Conservation (phyloP, 2,797 vertebrate genomes). For the Tadarida brasiliensis region DNA sequence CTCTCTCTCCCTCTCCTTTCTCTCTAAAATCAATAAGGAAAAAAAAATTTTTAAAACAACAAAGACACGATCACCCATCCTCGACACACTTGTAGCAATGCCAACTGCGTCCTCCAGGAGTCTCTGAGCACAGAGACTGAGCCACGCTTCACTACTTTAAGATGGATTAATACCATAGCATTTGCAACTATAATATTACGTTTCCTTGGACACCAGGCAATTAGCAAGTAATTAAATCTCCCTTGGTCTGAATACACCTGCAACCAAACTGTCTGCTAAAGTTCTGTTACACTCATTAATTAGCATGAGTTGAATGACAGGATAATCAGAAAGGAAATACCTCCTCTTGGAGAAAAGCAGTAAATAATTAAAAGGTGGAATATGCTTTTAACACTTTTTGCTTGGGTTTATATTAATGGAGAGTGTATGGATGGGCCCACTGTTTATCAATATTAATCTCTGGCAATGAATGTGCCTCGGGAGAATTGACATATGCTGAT, state of each 20-base stretch:
- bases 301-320: constrained; percentile 79
- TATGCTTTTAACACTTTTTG: constrained; percentile 40
- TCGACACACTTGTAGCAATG: constrained; percentile 29
- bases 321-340: constrained; percentile 78
- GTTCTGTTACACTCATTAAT: constrained; percentile 77
- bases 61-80: background rate
- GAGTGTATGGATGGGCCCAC: background rate
- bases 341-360: constrained; percentile 54
- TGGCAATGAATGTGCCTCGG: background rate
- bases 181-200: constrained; percentile 75
- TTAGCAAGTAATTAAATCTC: constrained; percentile 84
- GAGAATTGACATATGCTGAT: background rate
- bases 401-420: constrained; percentile 8
- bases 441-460: constrained; percentile 58
- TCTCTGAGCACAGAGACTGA: constrained; percentile 16
- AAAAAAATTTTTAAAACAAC: no score
- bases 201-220: constrained; percentile 80
- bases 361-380: constrained; percentile 51
- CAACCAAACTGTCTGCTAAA: constrained; percentile 70
- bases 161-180: constrained; percentile 75
- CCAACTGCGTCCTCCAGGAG: constrained; percentile 62
- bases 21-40: no score
- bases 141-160: constrained; percentile 55
- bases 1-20: no score
- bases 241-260: constrained; percentile 75